Evolutionary conservation across 2,888 invertebrate genomes (phyloP).

Genomic region (Sylvicola cinctus): DNA sequence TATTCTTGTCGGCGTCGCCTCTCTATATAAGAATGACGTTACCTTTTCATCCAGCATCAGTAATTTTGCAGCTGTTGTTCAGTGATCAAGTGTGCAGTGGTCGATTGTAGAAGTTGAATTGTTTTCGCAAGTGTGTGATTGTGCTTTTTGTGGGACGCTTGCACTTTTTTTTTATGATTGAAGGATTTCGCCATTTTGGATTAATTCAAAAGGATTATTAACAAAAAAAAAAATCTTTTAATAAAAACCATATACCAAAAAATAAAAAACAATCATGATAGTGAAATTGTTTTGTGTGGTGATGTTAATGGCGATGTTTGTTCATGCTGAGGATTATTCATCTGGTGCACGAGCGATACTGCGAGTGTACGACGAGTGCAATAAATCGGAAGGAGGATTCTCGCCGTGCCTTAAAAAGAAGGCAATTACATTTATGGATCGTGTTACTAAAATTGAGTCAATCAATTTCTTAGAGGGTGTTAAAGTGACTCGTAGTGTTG

Average conservation of each 20-base stretch:
- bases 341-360: slow-evolving; percentile 42
- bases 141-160: too few species aligned
- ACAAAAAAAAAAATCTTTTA: not conserved
- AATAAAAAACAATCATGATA: slow-evolving; percentile 5
- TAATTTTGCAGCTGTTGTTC: slow-evolving; percentile 30
- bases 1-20: too few species aligned
- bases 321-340: slow-evolving; percentile 21
- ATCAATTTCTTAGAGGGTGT: slow-evolving; percentile 43
- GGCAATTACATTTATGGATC: slow-evolving; percentile 56
- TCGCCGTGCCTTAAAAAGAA: slow-evolving; percentile 62
- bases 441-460: slow-evolving; percentile 48
- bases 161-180: too few species aligned
- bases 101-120: too few species aligned
- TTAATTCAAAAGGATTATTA: not conserved
- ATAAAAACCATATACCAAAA: not conserved
- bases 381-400: slow-evolving; percentile 40
- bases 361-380: slow-evolving; percentile 61
- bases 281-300: slow-evolving; percentile 8
- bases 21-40: slow-evolving; percentile 25
- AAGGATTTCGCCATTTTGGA: too few species aligned
- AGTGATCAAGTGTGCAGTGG: slow-evolving; percentile 17
- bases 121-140: too few species aligned
- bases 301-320: slow-evolving; percentile 12
- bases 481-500: slow-evolving; percentile 36
- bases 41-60: slow-evolving; percentile 26